These are phyloP conservation scores for Orthonyx spaldingii DNA, from an alignment of 2,113 vertebrate species.

Conservation along the genomic window DNA sequence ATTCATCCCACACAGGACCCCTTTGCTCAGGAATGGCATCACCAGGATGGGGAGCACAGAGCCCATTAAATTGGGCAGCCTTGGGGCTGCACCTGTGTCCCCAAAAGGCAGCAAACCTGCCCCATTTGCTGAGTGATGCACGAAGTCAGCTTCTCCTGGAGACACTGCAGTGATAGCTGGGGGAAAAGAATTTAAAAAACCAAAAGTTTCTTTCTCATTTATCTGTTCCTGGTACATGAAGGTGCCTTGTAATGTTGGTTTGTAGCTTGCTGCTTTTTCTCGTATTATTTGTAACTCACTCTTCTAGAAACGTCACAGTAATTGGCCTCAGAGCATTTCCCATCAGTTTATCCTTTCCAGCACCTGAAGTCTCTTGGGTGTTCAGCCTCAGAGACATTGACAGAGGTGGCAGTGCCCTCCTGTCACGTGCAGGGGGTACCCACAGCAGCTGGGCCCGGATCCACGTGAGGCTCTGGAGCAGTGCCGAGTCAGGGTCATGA, in stretches of 20 bases:
- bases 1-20: not conserved
- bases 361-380: not conserved
- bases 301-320: not conserved
- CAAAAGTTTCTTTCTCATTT: not conserved
- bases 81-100: not conserved
- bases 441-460: accelerated
- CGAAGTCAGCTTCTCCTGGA: not conserved
- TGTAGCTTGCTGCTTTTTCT: not conserved
- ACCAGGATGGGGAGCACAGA: not conserved
- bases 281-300: not conserved
- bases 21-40: not conserved
- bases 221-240: not conserved
- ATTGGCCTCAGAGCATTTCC: not conserved
- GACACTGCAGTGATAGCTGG: not conserved
- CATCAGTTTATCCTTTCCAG: not conserved
- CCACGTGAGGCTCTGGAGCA: accelerated
- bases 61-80: not conserved
- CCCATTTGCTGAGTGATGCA: not conserved
- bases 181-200: too few species aligned
- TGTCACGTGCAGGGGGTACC: accelerated
- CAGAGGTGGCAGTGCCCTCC: not conserved
- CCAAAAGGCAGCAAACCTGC: not conserved
- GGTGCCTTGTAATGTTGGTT: not conserved
- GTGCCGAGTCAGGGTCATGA: not conserved
- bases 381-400: not conserved